Evolutionary conservation across 2,888 invertebrate species (phyloP), one percentile per base, ranked within the genome.

Genomic region (Zelleria hepariella): DNA sequence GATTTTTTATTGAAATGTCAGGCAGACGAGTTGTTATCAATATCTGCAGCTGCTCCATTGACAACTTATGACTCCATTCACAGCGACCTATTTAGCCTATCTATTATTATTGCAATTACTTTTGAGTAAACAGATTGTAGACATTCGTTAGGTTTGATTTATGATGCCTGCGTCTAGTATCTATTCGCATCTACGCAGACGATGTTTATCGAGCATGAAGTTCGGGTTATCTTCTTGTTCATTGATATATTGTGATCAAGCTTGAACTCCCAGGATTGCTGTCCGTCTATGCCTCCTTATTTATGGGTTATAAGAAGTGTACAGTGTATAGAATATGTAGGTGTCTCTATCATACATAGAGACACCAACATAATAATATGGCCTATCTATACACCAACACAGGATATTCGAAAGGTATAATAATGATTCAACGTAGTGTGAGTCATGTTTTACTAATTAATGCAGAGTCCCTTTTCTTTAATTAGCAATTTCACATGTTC

Each of bases 1-100:
- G n/a, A n/a, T n/a, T n/a, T n/a, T 23, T 53, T 53, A 53, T 53
- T 53, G 53, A 53, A 53, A 53, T 7, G 25, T 53, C 53, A 20
- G n/a, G 15, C n/a, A 53, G 24, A 25, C n/a, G 15, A 10, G 2
- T 1, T 53, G 24, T n/a, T 3, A 53, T 53, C 18, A 25, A 5
- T n/a, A 18, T 10, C 54, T 21, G 26, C 6, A 25, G n/a, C 49
- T 3, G 49, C 18, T 54, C 54, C 23, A 24, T 54, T 25, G 24
- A 54, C 26, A 54, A 54, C 10, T 24, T n/a, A 54, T 24, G 26
- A 18, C 5, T 18, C 18, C 54, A 54, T 54, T 54, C 54, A 54
- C 24, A 25, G 25, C 54, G 27, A 54, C 54, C 54, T 54, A 54
- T n/a, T 25, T 54, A 8, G 7, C 18, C 5, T 54, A 25, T 42